Percentiles rank a stretch among this genome's conserved stretches.
Conservation (phyloP, 2,888 invertebrate genomes). For the Eupithecia abbreviata region DNA sequence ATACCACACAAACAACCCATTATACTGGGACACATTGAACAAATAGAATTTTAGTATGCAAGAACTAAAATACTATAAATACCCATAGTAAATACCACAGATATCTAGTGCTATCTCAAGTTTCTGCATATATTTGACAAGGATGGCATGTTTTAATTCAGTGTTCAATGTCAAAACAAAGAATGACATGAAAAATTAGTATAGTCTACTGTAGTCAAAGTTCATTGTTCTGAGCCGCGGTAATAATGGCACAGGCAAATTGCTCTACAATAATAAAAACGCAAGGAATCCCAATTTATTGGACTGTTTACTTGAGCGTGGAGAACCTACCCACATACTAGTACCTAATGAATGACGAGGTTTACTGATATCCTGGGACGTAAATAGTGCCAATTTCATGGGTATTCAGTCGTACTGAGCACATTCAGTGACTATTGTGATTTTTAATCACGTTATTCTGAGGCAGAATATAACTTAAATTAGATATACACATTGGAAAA, state of each 20-base stretch:
- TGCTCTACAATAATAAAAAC: constrained; percentile 6
- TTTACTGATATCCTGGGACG: background rate
- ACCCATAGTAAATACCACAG: background rate
- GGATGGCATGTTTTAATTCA: constrained; percentile 54
- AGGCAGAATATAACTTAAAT: background rate
- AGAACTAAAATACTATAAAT: background rate
- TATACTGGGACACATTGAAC: background rate
- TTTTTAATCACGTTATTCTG: background rate
- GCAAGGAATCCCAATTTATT: constrained; percentile 17
- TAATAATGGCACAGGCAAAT: constrained; percentile 12
- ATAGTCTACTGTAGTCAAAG: constrained; percentile 30
- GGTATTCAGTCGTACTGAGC: background rate
- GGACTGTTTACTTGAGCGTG: constrained; percentile 22
- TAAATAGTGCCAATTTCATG: constrained; percentile 10
- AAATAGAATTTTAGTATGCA: background rate
- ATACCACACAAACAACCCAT: background rate
- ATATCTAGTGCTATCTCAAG: constrained; percentile 15
- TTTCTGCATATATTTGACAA: constrained; percentile 35
- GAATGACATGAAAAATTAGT: constrained; percentile 44
- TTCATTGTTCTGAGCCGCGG: constrained; percentile 42
- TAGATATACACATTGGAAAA: background rate
- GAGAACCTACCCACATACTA: background rate
- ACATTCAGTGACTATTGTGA: background rate
- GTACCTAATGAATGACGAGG: background rate
- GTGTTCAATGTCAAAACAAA: constrained; percentile 69